Percentiles rank a stretch among this genome's conserved stretches.
Evolutionary conservation across 2,888 invertebrate genomes (phyloP).

Genomic region (Masnerella sp.): DNA sequence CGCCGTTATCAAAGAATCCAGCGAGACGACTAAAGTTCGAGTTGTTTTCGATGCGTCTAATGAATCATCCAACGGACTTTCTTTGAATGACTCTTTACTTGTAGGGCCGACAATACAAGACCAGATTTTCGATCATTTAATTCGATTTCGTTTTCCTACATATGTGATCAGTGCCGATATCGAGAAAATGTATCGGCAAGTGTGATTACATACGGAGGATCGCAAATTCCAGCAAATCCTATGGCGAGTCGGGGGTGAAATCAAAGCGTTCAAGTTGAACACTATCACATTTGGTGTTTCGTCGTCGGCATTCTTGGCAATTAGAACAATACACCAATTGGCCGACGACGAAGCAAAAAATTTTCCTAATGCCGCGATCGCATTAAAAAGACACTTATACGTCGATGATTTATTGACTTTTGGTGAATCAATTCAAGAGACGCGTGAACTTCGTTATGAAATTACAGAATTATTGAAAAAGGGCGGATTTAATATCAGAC

Average conservation of each 20-base stretch:
- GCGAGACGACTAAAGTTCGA: too few relatives aligned
- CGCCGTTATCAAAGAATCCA: slow-evolving; percentile 24
- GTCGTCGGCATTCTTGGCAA: too few relatives aligned
- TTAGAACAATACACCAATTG: too few relatives aligned
- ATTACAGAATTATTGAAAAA: slow-evolving; percentile 30
- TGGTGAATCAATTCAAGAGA: slow-evolving; percentile 4
- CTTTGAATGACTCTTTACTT: background rate
- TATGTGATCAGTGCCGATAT: too few relatives aligned
- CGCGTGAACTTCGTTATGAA: slow-evolving; percentile 36
- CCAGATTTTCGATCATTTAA: background rate
- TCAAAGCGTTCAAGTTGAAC: too few relatives aligned
- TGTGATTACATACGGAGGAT: background rate
- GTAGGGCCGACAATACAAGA: background rate
- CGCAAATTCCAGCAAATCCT: too few relatives aligned
- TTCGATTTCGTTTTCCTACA: background rate
- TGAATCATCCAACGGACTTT: background rate
- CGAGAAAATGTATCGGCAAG: background rate
- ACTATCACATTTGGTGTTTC: too few relatives aligned
- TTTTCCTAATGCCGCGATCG: background rate
- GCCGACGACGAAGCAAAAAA: background rate
- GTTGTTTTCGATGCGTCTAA: slow-evolving; percentile 10
- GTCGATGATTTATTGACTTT: slow-evolving; percentile 3
- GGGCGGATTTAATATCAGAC: slow-evolving; percentile 58
- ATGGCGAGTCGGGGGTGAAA: too few relatives aligned
- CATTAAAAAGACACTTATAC: slow-evolving; percentile 3